Evolutionary conservation across 2,888 invertebrate species (phyloP).

Genomic region (Phrixothrix hirtus): DNA sequence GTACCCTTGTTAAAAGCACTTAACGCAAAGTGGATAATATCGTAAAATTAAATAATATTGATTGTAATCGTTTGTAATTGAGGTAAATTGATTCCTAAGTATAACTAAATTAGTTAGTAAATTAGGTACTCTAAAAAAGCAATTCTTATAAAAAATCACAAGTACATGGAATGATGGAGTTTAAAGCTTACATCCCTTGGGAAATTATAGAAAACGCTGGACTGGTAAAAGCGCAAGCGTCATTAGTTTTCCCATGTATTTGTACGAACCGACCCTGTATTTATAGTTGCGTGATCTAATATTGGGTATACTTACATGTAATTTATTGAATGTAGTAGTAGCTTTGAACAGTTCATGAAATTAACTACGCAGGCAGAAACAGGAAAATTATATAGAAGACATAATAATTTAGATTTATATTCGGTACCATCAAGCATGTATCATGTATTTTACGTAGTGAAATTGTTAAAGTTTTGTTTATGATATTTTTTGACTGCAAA

Average conservation of each 20-base stretch:
- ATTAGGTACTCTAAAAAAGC: no score
- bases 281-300: conserved; percentile 21
- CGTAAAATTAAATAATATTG: conserved; percentile 10
- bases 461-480: no score
- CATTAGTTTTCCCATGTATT: conserved; percentile 26
- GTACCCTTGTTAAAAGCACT: conserved; percentile 6
- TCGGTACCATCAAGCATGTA: neutral
- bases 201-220: conserved; percentile 30
- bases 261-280: conserved; percentile 9
- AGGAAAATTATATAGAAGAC: conserved; percentile 1
- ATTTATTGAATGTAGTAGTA: conserved; percentile 17
- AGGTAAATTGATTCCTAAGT: no score
- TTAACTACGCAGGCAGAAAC: conserved; percentile 1
- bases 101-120: no score
- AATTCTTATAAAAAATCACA: neutral
- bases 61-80: conserved; percentile 5
- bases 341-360: conserved; percentile 7
- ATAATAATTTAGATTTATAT: conserved; percentile 1
- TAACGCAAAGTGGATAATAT: conserved; percentile 9
- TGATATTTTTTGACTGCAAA: no score
- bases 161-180: neutral
- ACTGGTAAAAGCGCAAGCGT: conserved; percentile 32
- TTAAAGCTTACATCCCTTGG: conserved; percentile 28
- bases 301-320: conserved; percentile 18
- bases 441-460: neutral